Conservation (phyloP, 2,888 invertebrate species). For the Allolobophora icterica region DNA sequence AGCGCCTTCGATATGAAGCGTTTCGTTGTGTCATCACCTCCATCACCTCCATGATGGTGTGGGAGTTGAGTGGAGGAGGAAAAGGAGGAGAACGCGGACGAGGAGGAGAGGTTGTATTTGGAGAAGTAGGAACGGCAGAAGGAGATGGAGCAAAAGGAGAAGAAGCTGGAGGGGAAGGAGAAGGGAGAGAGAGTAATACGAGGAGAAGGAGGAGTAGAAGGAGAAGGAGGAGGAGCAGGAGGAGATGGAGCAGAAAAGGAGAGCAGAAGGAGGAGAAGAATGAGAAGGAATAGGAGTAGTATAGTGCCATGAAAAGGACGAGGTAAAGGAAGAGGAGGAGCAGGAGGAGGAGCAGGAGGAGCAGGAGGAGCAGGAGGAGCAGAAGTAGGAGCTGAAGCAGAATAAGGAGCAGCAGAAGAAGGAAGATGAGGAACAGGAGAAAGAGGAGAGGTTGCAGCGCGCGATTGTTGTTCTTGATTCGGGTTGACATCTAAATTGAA, state of each 20-base stretch:
- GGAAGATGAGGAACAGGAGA: neutral
- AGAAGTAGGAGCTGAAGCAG: neutral
- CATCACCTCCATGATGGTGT: neutral
- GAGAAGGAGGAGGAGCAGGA: neutral
- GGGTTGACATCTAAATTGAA: neutral
- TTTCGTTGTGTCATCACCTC: neutral
- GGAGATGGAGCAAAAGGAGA: neutral
- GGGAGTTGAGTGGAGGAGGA: neutral
- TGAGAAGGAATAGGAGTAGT: neutral
- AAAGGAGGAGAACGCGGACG: too few species aligned
- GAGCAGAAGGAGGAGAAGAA: neutral
- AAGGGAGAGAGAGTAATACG: neutral
- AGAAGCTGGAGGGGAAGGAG: neutral
- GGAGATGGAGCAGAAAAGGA: neutral
- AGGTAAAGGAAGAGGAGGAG: neutral
- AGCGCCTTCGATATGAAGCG: neutral
- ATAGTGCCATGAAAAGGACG: too few species aligned
- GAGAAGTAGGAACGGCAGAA: too few species aligned
- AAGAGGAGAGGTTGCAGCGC: neutral
- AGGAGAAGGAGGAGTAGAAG: neutral
- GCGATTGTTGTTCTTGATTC: neutral
- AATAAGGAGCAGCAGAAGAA: neutral
- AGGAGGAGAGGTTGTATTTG: too few species aligned
- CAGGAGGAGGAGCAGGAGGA: neutral
- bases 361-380: neutral